Percentiles rank a stretch among this genome's conserved stretches.
phyloP scores from a whole-genome alignment of 1,140 invertebrate species.

The Aphidius ervi region DNA sequence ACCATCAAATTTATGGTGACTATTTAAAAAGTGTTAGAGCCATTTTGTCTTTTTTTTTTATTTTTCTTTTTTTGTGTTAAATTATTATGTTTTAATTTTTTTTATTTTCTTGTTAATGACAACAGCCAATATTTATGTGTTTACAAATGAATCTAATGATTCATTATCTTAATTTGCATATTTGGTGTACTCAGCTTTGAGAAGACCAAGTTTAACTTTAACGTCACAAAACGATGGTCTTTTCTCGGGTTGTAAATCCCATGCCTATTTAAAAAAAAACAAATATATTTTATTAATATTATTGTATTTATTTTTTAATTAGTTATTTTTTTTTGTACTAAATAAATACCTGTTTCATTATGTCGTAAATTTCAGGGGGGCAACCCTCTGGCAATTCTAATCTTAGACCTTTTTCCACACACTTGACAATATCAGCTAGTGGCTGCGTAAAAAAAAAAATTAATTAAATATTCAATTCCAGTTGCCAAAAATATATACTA shows the following conservation, averaged over 20 bases:
- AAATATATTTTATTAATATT: slow-evolving; percentile 13
- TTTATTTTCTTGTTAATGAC: not conserved
- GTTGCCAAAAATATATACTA: not conserved
- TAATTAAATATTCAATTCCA: not conserved
- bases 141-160: too few species aligned
- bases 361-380: slow-evolving; percentile 89
- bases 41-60: too few species aligned
- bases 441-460: slow-evolving; percentile 67
- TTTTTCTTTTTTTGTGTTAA: too few species aligned
- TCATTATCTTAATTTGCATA: slow-evolving; percentile 37
- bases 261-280: slow-evolving; percentile 61
- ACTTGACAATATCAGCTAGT: slow-evolving; percentile 91
- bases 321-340: slow-evolving; percentile 5
- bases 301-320: slow-evolving; percentile 14
- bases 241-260: slow-evolving; percentile 83
- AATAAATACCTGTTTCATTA: slow-evolving; percentile 78
- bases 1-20: too few species aligned
- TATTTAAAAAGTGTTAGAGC: too few species aligned
- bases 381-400: slow-evolving; percentile 99
- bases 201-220: slow-evolving; percentile 65
- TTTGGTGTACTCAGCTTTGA: slow-evolving; percentile 58
- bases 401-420: slow-evolving; percentile 97
- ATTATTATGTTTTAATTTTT: too few species aligned
- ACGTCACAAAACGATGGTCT: slow-evolving; percentile 86
- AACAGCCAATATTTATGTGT: slow-evolving; percentile 10